phyloP scores from a whole-genome alignment of 1,140 invertebrate species.

The Polypedilum vanderplanki region DNA sequence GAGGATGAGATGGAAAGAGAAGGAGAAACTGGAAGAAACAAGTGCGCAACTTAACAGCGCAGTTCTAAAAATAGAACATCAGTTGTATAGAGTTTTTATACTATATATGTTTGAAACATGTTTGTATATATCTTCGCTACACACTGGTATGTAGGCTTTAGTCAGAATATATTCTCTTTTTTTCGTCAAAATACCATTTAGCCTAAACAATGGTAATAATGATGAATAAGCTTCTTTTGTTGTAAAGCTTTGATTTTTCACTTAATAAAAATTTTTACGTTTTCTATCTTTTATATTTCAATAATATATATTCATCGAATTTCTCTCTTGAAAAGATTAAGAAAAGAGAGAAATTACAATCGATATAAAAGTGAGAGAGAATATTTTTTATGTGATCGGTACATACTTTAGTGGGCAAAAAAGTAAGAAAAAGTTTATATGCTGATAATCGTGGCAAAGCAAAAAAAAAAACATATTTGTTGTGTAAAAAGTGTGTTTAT shows the following conservation, averaged over 20 bases:
- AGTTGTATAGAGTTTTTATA: neutral
- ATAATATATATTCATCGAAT: too few species aligned
- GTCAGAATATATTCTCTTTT: neutral
- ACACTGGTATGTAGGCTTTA: neutral
- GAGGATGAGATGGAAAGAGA: neutral
- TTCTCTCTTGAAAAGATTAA: too few species aligned
- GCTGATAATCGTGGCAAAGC: too few species aligned
- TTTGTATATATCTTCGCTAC: neutral
- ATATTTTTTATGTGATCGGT: too few species aligned
- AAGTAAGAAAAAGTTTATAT: too few species aligned
- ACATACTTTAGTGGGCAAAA: too few species aligned
- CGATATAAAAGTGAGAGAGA: too few species aligned
- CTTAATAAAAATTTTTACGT: too few species aligned
- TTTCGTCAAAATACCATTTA: neutral
- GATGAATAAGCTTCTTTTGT: neutral
- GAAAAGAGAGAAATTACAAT: too few species aligned
- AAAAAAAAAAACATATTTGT: neutral
- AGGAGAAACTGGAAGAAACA: slow-evolving; percentile 3
- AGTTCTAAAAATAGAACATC: slow-evolving; percentile 26
- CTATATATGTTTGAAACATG: slow-evolving; percentile 16
- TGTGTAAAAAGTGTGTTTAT: neutral
- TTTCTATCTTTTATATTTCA: too few species aligned
- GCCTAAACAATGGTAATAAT: neutral
- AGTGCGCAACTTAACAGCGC: slow-evolving; percentile 28
- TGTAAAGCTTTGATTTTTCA: too few species aligned